Base-by-base conservation (phyloP, 1,140 invertebrate species). In the Drosophila persimilis region DNA sequence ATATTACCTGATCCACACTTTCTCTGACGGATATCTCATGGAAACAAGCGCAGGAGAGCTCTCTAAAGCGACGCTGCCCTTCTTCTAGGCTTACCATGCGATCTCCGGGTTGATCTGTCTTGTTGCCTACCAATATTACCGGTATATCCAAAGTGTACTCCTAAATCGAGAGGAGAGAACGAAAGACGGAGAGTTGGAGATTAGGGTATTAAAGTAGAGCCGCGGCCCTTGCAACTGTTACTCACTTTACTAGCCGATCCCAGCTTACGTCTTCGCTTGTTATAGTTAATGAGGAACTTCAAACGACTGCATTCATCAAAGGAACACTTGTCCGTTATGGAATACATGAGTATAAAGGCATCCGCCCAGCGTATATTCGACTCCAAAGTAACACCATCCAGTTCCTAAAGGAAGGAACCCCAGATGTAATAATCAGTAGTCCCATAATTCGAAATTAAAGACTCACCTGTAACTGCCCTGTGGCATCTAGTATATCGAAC, bases 21-120 rank as follows among this genome's bases (percentile, higher is more conserved):
- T 97, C 96, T 54, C 96, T 92, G 1, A 96, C 96, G 2, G 96
- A 97, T 51, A 97, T 95, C 91, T 97, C 96, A 81, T 96, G 95
- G 81, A 97, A 97, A 72, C 94, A 95, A 11, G 95, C 94, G 83
- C 96, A 97, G 35, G 95, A 95, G 56, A 97, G 96, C 92, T 95
- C 95, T 86, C 94, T 94, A 67, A 95, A 95, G 15, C 95, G 92
- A 22, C 94, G 92, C 70, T 95, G 94, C 0, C 95, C 95, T 67
- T 97, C 96, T 53, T 94, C 94, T 0, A 93, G 92, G 8, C 92
- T 92, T 0, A 97, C 95, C 94, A 97, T 96, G 24, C 96, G 93
- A 80, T 97, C 96, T 3, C 94, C 94, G 0, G 93, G 91, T 76
- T 96, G 94, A 86, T 97, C 96, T 8, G 93, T 94, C 90, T 97